phyloP scores from a whole-genome alignment of 2,888 invertebrate species.

The Cephus rjabovi region DNA sequence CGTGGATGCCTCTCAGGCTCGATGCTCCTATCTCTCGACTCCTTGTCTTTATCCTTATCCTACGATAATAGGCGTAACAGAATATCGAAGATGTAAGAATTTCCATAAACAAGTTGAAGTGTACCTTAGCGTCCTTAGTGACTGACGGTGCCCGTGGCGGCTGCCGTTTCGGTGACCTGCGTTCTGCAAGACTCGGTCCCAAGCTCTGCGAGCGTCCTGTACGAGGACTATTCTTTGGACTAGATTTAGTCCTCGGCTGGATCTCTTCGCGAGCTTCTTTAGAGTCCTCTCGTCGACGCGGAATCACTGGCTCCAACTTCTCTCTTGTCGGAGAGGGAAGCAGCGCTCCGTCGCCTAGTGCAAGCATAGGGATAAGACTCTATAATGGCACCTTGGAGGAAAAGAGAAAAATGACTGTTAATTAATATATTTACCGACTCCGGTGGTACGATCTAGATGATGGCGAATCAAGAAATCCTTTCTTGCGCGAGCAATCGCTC shows the following conservation, averaged over 20 bases:
- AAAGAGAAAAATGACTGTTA: not conserved
- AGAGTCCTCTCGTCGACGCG: conserved; percentile 70
- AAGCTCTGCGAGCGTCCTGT: conserved; percentile 77
- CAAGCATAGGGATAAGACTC: not conserved
- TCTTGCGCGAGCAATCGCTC: conserved; percentile 67
- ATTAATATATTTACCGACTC: conserved; percentile 69
- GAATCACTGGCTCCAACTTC: conserved; percentile 77
- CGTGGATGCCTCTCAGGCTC: conserved; percentile 64
- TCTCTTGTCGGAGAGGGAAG: conserved; percentile 78
- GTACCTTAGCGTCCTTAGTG: conserved; percentile 59
- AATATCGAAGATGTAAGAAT: not conserved
- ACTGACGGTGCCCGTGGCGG: conserved; percentile 66
- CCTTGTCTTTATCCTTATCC: conserved; percentile 57
- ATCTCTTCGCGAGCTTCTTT: conserved; percentile 61
- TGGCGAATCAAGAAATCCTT: conserved; percentile 77
- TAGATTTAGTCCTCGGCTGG: conserved; percentile 66
- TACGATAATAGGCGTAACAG: conserved; percentile 23
- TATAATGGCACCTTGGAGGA: not conserved
- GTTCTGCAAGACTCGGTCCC: conserved; percentile 75
- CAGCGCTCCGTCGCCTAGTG: conserved; percentile 73
- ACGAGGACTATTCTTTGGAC: conserved; percentile 72
- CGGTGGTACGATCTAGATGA: conserved; percentile 79
- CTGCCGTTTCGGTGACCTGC: conserved; percentile 83
- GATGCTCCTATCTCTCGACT: conserved; percentile 54
- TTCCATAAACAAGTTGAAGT: not conserved